phyloP scores from a whole-genome alignment of 2,797 vertebrate genomes.

The Takifugu ocellatus region DNA sequence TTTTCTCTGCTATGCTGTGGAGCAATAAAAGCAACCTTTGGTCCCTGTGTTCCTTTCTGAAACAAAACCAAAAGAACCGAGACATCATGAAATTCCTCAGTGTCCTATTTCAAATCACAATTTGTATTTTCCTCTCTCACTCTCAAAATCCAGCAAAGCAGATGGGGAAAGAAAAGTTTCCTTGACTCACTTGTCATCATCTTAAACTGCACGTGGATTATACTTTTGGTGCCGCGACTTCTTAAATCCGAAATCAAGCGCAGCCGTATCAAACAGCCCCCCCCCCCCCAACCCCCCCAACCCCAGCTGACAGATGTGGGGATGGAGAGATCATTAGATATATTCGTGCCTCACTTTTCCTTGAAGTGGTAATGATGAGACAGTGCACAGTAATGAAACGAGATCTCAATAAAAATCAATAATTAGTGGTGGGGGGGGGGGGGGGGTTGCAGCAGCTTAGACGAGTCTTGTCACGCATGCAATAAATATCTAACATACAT shows the following conservation, averaged over 20 bases:
- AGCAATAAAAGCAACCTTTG: neutral
- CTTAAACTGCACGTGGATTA: conserved; percentile 3
- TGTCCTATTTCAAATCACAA: conserved; percentile 1
- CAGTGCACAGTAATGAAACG: conserved; percentile 21
- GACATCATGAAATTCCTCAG: conserved; percentile 1
- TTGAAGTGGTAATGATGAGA: conserved; percentile 32
- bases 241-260: conserved; percentile 15
- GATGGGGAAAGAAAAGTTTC: neutral
- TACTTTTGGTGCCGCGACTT: conserved; percentile 14
- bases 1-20: neutral
- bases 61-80: conserved; percentile 3
- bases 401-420: conserved; percentile 26
- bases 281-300: conserved; percentile 1
- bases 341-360: conserved; percentile 25
- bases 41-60: conserved; percentile 7
- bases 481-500: too few species aligned
- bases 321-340: conserved; percentile 35
- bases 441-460: neutral
- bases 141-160: neutral
- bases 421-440: conserved; percentile 11
- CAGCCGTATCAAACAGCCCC: conserved; percentile 17
- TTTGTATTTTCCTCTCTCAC: neutral
- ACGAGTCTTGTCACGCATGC: neutral
- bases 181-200: conserved; percentile 9
- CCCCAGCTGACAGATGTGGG: conserved; percentile 29